These are phyloP conservation scores for Cyprinodon brontotheroides DNA, from an alignment of 2,113 vertebrate species.

Conservation along the genomic window DNA sequence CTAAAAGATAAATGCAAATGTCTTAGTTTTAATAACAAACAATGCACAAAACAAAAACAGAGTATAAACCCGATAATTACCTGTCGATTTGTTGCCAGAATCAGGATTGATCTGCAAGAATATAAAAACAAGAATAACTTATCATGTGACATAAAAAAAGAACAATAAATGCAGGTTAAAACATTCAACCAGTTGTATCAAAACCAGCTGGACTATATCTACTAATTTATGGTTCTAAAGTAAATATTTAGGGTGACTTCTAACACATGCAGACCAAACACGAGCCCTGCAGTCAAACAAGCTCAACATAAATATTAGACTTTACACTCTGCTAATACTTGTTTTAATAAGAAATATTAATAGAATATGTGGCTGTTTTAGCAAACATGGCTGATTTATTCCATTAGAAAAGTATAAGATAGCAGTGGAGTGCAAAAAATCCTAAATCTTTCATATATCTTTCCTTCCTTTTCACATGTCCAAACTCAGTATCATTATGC, in stretches of 20 bases:
- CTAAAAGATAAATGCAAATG: background rate
- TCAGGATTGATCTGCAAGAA: slow-evolving; percentile 1
- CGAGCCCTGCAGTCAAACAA: background rate
- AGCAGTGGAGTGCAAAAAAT: background rate
- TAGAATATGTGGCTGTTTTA: no score
- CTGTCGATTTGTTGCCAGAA: background rate
- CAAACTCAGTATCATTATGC: background rate
- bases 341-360: no score
- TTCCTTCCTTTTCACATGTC: background rate
- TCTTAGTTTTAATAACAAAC: background rate
- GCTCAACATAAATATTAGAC: background rate
- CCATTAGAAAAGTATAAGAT: background rate
- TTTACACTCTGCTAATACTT: no score
- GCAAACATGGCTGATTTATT: background rate
- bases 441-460: background rate
- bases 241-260: background rate
- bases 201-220: background rate
- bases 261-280: background rate
- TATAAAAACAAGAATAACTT: background rate
- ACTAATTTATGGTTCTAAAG: background rate
- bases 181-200: background rate
- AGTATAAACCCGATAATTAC: slow-evolving; percentile 16
- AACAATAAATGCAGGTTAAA: background rate
- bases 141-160: background rate
- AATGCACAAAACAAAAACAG: background rate